Evolutionary conservation across 2,797 vertebrate genomes (phyloP).

Genomic region (Amniataba percoides): DNA sequence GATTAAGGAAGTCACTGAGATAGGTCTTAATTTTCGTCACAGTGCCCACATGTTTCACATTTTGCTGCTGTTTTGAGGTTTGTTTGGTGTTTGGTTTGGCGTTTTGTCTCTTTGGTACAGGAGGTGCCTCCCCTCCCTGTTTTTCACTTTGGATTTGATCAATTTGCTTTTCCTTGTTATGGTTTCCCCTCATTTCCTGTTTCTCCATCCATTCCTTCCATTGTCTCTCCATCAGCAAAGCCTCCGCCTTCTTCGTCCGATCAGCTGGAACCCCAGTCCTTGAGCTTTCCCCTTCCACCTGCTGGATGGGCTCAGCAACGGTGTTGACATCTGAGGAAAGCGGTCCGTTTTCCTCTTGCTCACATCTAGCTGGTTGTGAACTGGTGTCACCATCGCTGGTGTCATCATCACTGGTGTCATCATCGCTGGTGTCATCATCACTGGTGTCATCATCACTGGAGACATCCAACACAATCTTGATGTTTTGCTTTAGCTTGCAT

Average conservation of each 20-base stretch:
- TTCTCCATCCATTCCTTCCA: conserved; percentile 45
- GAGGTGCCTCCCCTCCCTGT: background rate
- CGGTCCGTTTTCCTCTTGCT: background rate
- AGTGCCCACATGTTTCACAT: background rate
- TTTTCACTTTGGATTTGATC: background rate
- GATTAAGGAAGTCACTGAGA: conserved; percentile 2
- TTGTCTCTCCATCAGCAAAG: background rate
- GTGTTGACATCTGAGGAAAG: background rate
- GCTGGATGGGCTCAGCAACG: background rate
- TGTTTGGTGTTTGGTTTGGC: too few species aligned
- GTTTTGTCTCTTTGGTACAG: background rate
- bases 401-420: too few species aligned
- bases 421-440: background rate
- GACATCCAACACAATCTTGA: background rate
- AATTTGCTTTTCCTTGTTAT: background rate
- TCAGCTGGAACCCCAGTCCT: background rate
- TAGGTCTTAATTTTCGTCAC: conserved; percentile 9
- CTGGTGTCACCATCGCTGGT: background rate
- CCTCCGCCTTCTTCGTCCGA: background rate
- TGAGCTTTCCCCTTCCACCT: background rate
- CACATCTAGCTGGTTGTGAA: background rate
- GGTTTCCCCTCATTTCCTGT: conserved; percentile 21
- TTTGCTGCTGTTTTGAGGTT: background rate
- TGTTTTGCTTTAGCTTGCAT: background rate
- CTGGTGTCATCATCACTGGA: background rate